Evolutionary conservation across 2,888 invertebrate genomes (phyloP), one percentile per base, ranked within the genome.

Genomic region (Oxyteleia sp.): DNA sequence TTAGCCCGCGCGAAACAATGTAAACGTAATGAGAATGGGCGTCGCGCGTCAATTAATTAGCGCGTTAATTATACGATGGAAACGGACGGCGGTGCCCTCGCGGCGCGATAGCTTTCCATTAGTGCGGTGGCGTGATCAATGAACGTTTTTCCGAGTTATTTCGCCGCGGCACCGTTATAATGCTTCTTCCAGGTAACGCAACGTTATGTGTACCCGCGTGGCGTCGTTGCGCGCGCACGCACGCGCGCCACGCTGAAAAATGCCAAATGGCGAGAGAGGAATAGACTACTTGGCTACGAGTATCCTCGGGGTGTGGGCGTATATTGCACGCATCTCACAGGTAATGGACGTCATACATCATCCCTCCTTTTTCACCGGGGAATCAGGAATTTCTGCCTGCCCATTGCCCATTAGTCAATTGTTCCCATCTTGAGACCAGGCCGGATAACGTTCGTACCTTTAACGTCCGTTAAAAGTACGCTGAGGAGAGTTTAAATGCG

Each of bases 261-360:
- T 64, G 69, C 59, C 68, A 80, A 80, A 72, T 61, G 80, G 72
- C 78, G 83, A 72, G 78, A 83, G 69, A 53, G 75, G 55, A 79
- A 79, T 79, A 79, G 83, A 79, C 83, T 83, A 83, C 83, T 74
- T 75, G 63, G 75, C 74, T 78, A 64, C 64, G 55, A 79, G 83
- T 68, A 51, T 88, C 87, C 89, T 89, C 86, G 78, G 88, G 89
- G 89, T 89, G 90, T 90, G 87, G 90, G 90, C 90, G 90, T 89
- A 84, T 80, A 89, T 89, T 89, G 89, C 88, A 89, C 86, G 87
- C 90, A 88, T 88, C 88, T 87, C 87, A 85, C 84, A 79, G 89
- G 88, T 90, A 90, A 90, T 90, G 90, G 90, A 89, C 88, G 88
- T 85, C 89, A 89, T 90, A 90, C 88, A 90, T 90, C 90, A 90